Evolutionary conservation across 1,140 invertebrate genomes (phyloP).

Genomic region (Drosophila tristis): DNA sequence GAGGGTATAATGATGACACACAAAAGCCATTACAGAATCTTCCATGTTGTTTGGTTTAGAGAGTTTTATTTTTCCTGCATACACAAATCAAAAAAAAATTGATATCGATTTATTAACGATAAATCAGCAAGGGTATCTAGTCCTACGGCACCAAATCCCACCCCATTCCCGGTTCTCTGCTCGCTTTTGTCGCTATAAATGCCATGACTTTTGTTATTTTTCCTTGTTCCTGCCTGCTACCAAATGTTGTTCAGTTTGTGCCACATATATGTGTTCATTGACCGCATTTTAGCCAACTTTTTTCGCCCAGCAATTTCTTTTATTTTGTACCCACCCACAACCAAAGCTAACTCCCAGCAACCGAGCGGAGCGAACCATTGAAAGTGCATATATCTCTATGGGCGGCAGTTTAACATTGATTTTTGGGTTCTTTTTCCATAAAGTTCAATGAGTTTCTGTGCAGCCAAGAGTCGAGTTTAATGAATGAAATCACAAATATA

Average conservation of each 20-base stretch:
- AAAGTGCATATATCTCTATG: slow-evolving; percentile 56
- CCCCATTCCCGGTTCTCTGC: not conserved
- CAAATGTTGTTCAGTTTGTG: slow-evolving; percentile 29
- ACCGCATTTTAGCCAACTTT: slow-evolving; percentile 56
- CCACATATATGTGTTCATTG: slow-evolving; percentile 70
- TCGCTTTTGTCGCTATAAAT: slow-evolving; percentile 56
- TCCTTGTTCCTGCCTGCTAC: slow-evolving; percentile 9
- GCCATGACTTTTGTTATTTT: slow-evolving; percentile 35
- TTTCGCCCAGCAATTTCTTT: slow-evolving; percentile 15
- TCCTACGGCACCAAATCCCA: too few species aligned
- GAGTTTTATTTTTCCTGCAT: too few species aligned
- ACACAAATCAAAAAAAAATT: too few species aligned
- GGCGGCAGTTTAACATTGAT: slow-evolving; percentile 59
- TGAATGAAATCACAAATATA: slow-evolving; percentile 12
- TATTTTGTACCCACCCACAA: slow-evolving; percentile 20
- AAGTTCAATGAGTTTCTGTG: slow-evolving; percentile 71
- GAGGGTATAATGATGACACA: too few species aligned
- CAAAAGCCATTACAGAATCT: too few species aligned
- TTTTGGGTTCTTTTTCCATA: slow-evolving; percentile 46
- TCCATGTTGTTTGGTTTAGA: too few species aligned
- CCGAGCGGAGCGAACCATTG: slow-evolving; percentile 29
- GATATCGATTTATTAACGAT: too few species aligned
- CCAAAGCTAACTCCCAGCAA: slow-evolving; percentile 25
- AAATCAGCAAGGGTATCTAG: too few species aligned
- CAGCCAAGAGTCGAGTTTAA: slow-evolving; percentile 29